Evolutionary conservation across 2,888 invertebrate species (phyloP).

Genomic region (Limnephilus rhombicus): DNA sequence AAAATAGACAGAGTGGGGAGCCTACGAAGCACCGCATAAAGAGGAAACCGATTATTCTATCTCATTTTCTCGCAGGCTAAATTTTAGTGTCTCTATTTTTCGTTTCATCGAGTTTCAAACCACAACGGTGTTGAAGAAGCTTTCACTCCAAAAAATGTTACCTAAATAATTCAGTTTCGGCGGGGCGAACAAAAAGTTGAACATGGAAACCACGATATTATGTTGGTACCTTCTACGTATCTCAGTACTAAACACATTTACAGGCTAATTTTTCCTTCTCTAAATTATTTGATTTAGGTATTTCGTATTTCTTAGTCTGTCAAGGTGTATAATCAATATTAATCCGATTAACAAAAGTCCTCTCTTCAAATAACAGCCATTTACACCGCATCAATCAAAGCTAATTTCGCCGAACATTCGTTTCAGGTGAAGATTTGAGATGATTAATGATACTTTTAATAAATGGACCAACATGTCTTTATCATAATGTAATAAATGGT

Average conservation of each 20-base stretch:
- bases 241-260: neutral
- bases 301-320: neutral
- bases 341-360: neutral
- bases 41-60: no score
- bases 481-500: neutral
- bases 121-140: no score
- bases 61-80: no score
- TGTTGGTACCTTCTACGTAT: neutral
- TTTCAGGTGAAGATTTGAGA: neutral
- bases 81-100: no score
- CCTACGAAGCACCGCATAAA: no score
- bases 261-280: neutral
- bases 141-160: neutral
- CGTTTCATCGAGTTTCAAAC: no score
- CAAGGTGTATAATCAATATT: conserved; percentile 25
- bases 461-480: neutral
- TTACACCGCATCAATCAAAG: conserved; percentile 30
- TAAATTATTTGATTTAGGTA: neutral
- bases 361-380: neutral
- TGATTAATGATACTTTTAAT: conserved; percentile 18
- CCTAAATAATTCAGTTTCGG: neutral
- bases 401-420: conserved; percentile 13
- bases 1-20: no score
- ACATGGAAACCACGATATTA: no score
- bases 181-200: neutral